These are phyloP conservation scores for Argentina silus DNA, from an alignment of 2,797 vertebrate species.

Conservation along the genomic window DNA sequence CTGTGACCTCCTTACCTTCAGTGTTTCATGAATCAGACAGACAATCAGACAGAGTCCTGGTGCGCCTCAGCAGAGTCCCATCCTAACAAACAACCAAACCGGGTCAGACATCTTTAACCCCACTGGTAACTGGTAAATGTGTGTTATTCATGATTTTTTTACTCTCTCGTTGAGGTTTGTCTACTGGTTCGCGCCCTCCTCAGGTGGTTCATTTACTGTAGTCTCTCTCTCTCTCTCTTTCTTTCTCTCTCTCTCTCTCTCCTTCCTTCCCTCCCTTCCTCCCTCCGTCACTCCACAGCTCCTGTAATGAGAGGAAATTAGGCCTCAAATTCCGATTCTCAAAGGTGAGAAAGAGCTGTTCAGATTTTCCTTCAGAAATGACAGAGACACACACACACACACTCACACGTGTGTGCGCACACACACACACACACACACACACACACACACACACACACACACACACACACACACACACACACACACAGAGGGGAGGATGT, in stretches of 20 bases:
- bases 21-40: neutral
- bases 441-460: neutral
- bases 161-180: neutral
- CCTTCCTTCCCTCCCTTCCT: neutral
- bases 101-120: neutral
- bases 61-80: neutral
- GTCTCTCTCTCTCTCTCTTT: neutral
- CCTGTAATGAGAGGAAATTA: slow-evolving; percentile 11
- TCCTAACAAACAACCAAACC: neutral
- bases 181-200: neutral
- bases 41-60: neutral
- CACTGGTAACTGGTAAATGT: neutral
- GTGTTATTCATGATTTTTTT: neutral
- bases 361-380: slow-evolving; percentile 11
- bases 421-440: neutral
- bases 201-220: neutral
- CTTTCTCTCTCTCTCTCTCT: neutral
- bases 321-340: neutral
- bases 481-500: slow-evolving; percentile 6
- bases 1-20: neutral
- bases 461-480: neutral
- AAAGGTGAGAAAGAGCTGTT: slow-evolving; percentile 13
- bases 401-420: neutral
- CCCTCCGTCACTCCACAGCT: neutral
- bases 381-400: slow-evolving; percentile 4